These are phyloP conservation scores for Periparus ater DNA, from an alignment of 2,797 vertebrate genomes.

Conservation along the genomic window DNA sequence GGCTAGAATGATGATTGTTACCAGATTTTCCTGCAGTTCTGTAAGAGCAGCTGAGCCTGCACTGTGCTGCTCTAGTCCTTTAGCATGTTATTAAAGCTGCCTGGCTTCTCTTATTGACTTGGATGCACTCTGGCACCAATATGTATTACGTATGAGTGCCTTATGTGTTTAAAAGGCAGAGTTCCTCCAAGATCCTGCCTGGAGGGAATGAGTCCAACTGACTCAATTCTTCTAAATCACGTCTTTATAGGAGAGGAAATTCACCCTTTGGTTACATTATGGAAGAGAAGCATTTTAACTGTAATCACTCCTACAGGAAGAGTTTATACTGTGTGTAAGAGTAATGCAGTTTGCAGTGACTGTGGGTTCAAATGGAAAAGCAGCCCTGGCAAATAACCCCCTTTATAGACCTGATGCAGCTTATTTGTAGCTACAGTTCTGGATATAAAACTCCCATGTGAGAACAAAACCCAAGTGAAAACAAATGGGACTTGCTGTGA, in stretches of 20 bases:
- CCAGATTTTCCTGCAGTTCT: not conserved
- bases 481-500: not conserved
- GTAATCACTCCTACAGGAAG: not conserved
- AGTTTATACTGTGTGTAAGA: not conserved
- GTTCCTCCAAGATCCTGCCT: not conserved
- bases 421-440: not conserved
- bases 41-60: not conserved
- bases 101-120: not conserved
- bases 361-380: not conserved
- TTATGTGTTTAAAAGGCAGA: conserved; percentile 8
- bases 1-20: not conserved
- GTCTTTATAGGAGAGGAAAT: not conserved
- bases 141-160: not conserved
- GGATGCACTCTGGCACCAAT: not conserved
- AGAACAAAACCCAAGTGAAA: not conserved
- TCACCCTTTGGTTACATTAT: not conserved
- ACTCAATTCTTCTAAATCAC: not conserved
- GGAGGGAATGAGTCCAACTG: not conserved
- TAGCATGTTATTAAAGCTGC: not conserved
- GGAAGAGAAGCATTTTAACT: not conserved
- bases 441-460: not conserved
- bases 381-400: not conserved
- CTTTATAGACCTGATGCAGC: not conserved
- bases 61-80: not conserved
- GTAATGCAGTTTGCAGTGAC: not conserved